These are phyloP conservation scores for Batillaria attramentaria DNA, from an alignment of 1,140 invertebrate genomes.

Conservation along the genomic window DNA sequence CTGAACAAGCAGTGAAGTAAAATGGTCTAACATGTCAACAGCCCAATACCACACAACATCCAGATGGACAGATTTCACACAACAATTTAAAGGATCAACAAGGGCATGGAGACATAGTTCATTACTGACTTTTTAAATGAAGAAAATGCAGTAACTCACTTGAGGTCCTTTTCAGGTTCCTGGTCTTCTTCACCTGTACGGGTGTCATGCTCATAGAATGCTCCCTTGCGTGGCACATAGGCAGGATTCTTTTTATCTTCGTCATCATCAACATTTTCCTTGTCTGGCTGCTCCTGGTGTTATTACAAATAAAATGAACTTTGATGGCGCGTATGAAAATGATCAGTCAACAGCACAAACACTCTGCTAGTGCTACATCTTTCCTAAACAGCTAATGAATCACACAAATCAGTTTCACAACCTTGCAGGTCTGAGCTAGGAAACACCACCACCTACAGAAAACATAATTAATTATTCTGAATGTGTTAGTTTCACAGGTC, in stretches of 20 bases:
- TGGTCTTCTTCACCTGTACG: conserved; percentile 70
- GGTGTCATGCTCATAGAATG: conserved; percentile 94
- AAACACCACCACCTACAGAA: no score
- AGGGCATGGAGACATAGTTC: background rate
- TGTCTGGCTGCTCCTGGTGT: conserved; percentile 65
- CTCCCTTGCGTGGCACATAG: conserved; percentile 95
- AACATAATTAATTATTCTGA: no score
- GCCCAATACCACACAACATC: no score
- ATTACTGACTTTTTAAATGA: background rate
- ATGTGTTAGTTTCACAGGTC: no score
- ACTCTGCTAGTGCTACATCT: conserved; percentile 68
- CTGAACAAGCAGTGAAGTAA: no score
- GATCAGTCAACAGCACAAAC: conserved; percentile 57
- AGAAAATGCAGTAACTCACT: conserved; percentile 8
- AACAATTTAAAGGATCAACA: no score
- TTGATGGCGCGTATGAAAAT: background rate
- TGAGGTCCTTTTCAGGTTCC: conserved; percentile 78
- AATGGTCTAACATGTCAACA: no score
- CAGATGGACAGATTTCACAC: no score
- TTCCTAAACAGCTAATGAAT: background rate
- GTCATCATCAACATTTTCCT: conserved; percentile 83
- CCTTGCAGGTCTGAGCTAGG: no score
- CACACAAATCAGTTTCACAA: background rate
- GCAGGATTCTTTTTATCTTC: conserved; percentile 96
- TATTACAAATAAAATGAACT: background rate